Evolutionary conservation across 2,888 invertebrate genomes (phyloP).

Genomic region (Mythimna pallens): DNA sequence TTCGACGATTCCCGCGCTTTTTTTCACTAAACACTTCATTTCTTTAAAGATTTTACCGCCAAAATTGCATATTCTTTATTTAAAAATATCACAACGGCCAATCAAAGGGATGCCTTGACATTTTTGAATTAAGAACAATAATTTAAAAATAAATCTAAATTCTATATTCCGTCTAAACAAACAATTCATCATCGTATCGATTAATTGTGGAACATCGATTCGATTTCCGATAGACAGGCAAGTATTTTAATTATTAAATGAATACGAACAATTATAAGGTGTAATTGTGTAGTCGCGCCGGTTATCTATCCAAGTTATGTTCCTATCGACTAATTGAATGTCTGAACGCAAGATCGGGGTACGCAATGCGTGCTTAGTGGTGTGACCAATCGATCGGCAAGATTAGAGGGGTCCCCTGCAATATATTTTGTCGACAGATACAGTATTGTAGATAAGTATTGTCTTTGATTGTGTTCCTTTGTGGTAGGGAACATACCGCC

Average conservation of each 20-base stretch:
- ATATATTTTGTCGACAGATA: slow-evolving; percentile 57
- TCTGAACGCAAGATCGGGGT: slow-evolving; percentile 52
- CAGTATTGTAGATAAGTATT: slow-evolving; percentile 30
- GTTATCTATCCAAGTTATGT: slow-evolving; percentile 64
- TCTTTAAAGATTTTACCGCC: not conserved
- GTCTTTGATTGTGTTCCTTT: slow-evolving; percentile 43
- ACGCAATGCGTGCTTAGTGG: slow-evolving; percentile 58
- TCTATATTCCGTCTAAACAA: slow-evolving; percentile 9
- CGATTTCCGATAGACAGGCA: slow-evolving; percentile 58
- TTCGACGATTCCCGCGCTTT: too few species aligned
- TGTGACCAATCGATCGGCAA: slow-evolving; percentile 55
- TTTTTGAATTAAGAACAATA: not conserved
- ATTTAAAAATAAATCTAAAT: not conserved
- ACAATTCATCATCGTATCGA: slow-evolving; percentile 41
- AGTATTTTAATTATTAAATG: slow-evolving; percentile 65
- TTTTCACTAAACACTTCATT: too few species aligned
- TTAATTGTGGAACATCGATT: slow-evolving; percentile 51
- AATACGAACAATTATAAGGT: slow-evolving; percentile 68
- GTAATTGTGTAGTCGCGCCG: slow-evolving; percentile 58
- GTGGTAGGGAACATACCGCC: slow-evolving; percentile 34
- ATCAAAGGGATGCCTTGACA: not conserved
- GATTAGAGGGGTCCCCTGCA: slow-evolving; percentile 47
- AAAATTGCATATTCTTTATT: not conserved
- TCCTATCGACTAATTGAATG: slow-evolving; percentile 64
- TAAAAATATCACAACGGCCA: not conserved